Percentiles rank a stretch among this genome's conserved stretches.
These are phyloP conservation scores for Takifugu flavidus DNA, from an alignment of 2,113 vertebrate species.

Conservation along the genomic window DNA sequence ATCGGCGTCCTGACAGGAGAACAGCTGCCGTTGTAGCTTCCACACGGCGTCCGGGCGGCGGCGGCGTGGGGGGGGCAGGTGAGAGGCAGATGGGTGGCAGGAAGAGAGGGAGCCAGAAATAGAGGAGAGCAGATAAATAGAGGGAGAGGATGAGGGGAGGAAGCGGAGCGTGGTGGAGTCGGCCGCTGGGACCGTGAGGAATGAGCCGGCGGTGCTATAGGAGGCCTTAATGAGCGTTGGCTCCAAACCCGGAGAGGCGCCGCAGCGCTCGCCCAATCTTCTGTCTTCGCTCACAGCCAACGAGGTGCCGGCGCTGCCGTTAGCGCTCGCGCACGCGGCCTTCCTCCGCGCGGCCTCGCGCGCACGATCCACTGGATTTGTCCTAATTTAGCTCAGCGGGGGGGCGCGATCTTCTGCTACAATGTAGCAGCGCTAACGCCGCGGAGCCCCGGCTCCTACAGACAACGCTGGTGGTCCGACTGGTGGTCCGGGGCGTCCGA, in stretches of 20 bases:
- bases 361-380: slow-evolving; percentile 1
- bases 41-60: background rate
- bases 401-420: background rate
- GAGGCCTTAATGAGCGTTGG: slow-evolving; percentile 72
- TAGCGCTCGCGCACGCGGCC: no score
- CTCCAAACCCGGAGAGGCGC: slow-evolving; percentile 63
- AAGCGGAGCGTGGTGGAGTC: slow-evolving; percentile 44
- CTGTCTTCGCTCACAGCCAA: slow-evolving; percentile 50
- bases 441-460: background rate
- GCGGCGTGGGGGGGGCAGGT: background rate
- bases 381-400: slow-evolving; percentile 38
- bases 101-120: slow-evolving; percentile 36
- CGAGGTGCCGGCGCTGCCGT: background rate
- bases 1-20: no score
- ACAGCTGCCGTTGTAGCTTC: slow-evolving; percentile 1
- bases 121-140: slow-evolving; percentile 55
- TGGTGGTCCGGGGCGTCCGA: no score
- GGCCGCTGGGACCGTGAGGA: slow-evolving; percentile 66
- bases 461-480: no score
- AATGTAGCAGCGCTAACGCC: no score
- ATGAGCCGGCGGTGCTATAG: slow-evolving; percentile 66
- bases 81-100: slow-evolving; percentile 30
- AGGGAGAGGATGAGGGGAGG: slow-evolving; percentile 53
- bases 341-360: background rate
- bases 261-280: slow-evolving; percentile 40